Base-by-base conservation (phyloP, 2,797 vertebrate genomes). In the Heteromormyrus szaboi region DNA sequence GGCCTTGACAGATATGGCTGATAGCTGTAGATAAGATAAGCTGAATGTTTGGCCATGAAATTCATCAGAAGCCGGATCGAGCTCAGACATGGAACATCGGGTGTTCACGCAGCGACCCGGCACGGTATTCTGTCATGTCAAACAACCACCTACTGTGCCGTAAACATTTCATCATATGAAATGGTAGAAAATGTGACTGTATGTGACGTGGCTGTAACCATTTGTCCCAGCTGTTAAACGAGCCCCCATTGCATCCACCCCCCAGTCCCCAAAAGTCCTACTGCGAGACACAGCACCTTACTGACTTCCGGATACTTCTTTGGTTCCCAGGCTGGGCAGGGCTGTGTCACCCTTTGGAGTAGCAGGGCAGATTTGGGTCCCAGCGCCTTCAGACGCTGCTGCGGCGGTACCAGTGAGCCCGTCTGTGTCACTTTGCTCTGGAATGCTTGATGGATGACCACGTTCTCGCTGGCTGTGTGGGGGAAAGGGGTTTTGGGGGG, bases 391-490 rank as follows among this genome's bases (percentile, higher is more conserved):
- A 96, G 91, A 76, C 94, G 94, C 90, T 96, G 94, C 88, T 95
- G 96, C 6, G 96, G 95, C 89, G 97, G 96, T 90, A 98, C 90
- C 92, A 99, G 96, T 62, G 97, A 98, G 91, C 98, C 98, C 2
- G 97, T 99, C 90, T 97, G 97, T 90, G 97, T 98, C 95, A 98
- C 93, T 93, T 98, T 99, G 91, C 97, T 96, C 94, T 97, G 97
- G 95, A 99, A 99, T 95, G 99, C 94, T 79, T 98, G 98, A 94
- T 95, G 96, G 93, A 99, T 94, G 91, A 99, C 94, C 87, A 99
- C 95, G 48, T 97, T 98, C 95, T 99, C 98, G 92, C 98, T 99
- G 91, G 98, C 98, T 99, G 93, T 88, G 88, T 85, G 92, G 92
- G 91, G 92, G 48, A 87, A 85, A 88, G 85, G 59, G 88, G 19